Evolutionary conservation across 2,113 vertebrate genomes (phyloP), one percentile per base, ranked within the genome.

Genomic region (Pardalotus punctatus): DNA sequence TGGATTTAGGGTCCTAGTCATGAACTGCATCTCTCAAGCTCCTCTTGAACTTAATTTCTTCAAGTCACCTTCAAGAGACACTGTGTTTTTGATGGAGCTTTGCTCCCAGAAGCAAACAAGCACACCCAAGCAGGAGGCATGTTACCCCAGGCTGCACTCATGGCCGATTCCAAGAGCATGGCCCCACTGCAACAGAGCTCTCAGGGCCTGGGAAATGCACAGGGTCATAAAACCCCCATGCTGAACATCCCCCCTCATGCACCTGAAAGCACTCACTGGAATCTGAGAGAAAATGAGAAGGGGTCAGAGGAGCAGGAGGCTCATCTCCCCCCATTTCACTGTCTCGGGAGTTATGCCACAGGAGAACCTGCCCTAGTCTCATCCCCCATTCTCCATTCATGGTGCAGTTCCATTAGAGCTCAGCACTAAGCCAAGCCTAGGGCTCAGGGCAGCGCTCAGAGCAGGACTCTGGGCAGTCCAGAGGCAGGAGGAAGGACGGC

Each of bases 171-270:
- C 42, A 29, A 50, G 45, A 77, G 45, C n/a, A 15, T 2, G 4
- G 21, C 10, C 18, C 29, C 27, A 4, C 17, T 19, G 4, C 9
- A 23, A 45, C 51, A 47, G 48, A 81, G 14, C 22, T 69, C 60
- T 11, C 42, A 40, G 45, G 18, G 58, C 40, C 62, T 45, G 40
- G 20, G 50, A 73, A 56, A 77, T n/a, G 66, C 36, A 38, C 17
- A 33, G 28, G 28, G 13, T 21, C 19, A 1, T 4, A 40, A 0
- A 2, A 6, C 2, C 16, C 15, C 53, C 9, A 3, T 10, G 28
- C 40, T 73, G 61, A 43, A 14, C 31, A 77, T 42, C 61, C 50
- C 47, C 8, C 9, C 24, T 76, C 33, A 7, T 2, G n/a, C 57
- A 60, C 36, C 48, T 81, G 51, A 47, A 51, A 76, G 27, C 33